Evolutionary conservation across 2,888 invertebrate species (phyloP).

Genomic region (Clunio marinus): DNA sequence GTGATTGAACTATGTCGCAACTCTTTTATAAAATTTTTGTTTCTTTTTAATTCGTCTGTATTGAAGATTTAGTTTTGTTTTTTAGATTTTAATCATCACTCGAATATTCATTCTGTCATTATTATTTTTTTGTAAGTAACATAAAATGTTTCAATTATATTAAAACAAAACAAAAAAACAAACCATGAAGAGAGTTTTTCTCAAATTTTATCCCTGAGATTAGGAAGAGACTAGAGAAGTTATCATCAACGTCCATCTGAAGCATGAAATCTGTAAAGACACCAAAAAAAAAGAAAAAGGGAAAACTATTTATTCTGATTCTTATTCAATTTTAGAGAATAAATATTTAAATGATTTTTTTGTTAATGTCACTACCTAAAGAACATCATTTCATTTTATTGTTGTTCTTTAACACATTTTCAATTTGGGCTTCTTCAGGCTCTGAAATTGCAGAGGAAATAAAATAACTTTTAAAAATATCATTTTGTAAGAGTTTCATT

Average conservation of each 20-base stretch:
- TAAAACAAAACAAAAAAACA: too few relatives aligned
- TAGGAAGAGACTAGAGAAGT: conserved; percentile 1
- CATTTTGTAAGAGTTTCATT: neutral
- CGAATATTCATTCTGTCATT: too few relatives aligned
- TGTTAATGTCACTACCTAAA: conserved; percentile 34
- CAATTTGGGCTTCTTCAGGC: conserved; percentile 7
- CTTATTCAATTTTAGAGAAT: neutral
- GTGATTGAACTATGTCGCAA: too few relatives aligned
- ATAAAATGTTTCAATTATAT: too few relatives aligned
- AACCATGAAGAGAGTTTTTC: too few relatives aligned
- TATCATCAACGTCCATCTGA: neutral
- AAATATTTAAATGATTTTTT: conserved; percentile 1
- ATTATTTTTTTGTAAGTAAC: too few relatives aligned
- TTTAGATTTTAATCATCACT: too few relatives aligned
- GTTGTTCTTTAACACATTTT: conserved; percentile 25
- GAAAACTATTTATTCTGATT: conserved; percentile 2
- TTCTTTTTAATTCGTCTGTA: too few relatives aligned
- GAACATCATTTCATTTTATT: neutral
- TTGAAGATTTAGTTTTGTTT: too few relatives aligned
- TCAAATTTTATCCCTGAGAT: too few relatives aligned
- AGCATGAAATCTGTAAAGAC: neutral
- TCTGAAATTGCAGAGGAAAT: conserved; percentile 23
- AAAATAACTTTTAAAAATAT: neutral
- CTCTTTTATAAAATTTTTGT: too few relatives aligned
- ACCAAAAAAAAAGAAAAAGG: conserved; percentile 1